Percentiles rank a stretch among this genome's conserved stretches.
These are phyloP conservation scores for Nasonia giraulti DNA, from an alignment of 1,140 invertebrate genomes.

Conservation along the genomic window DNA sequence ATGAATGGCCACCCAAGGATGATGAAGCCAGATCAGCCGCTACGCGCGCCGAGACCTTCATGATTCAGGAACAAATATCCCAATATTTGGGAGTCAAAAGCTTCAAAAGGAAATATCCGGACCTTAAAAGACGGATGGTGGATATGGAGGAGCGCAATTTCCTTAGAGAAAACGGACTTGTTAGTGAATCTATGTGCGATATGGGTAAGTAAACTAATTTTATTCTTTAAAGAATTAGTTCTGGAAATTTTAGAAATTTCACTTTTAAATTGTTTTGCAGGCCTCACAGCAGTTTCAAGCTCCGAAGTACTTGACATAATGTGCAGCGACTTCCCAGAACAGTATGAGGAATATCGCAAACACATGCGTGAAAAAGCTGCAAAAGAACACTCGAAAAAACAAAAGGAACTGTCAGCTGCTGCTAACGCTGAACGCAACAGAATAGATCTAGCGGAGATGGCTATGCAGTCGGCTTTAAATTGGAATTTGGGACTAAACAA, in stretches of 20 bases:
- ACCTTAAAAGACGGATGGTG: constrained; percentile 87
- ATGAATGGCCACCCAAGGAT: constrained; percentile 90
- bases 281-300: constrained; percentile 92
- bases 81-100: constrained; percentile 95
- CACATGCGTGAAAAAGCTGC: constrained; percentile 88
- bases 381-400: constrained; percentile 82
- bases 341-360: constrained; percentile 94
- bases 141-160: constrained; percentile 93
- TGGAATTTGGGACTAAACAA: constrained; percentile 93
- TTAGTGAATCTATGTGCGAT: constrained; percentile 94
- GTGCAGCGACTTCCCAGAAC: constrained; percentile 94
- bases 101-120: constrained; percentile 96
- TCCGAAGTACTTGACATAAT: constrained; percentile 96
- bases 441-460: constrained; percentile 88
- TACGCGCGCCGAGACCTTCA: constrained; percentile 82
- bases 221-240: constrained; percentile 1
- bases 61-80: constrained; percentile 94
- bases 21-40: constrained; percentile 93
- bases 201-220: constrained; percentile 77
- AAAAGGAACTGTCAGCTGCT: constrained; percentile 76
- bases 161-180: constrained; percentile 87
- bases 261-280: constrained; percentile 67
- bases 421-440: constrained; percentile 75
- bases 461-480: constrained; percentile 88
- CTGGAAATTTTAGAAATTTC: constrained; percentile 24